These are phyloP conservation scores for Calonectris borealis DNA, from an alignment of 2,113 vertebrate species.

Conservation along the genomic window DNA sequence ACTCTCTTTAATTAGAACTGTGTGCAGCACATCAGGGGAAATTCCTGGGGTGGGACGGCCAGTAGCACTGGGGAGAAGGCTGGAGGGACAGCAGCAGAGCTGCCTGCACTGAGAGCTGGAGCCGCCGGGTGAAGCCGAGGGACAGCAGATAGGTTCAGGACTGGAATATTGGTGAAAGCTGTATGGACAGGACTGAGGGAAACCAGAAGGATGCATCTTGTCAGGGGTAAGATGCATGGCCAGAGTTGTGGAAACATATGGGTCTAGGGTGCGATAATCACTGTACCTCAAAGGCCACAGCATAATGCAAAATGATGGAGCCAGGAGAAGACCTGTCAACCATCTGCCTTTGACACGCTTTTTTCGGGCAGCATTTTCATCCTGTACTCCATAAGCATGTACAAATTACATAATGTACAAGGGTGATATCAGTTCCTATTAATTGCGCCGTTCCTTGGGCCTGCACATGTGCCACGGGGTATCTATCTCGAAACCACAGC, in stretches of 20 bases:
- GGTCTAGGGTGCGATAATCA: neutral
- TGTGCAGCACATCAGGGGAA: rapidly evolving
- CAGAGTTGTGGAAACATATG: neutral
- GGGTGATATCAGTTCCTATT: neutral
- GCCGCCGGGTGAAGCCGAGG: rapidly evolving
- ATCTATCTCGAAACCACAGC: neutral
- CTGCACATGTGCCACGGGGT: rapidly evolving
- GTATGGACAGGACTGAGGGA: too few relatives aligned
- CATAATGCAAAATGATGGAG: neutral
- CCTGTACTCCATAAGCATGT: rapidly evolving
- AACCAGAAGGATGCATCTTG: neutral
- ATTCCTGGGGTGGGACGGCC: rapidly evolving
- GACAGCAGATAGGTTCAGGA: neutral
- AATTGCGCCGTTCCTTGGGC: neutral
- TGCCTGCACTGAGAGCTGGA: neutral
- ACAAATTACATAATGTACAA: neutral
- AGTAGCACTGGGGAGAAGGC: neutral
- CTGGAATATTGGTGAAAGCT: neutral
- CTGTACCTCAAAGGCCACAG: rapidly evolving
- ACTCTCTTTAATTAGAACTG: too few relatives aligned
- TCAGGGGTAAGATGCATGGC: neutral
- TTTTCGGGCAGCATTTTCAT: neutral
- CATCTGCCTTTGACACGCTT: neutral
- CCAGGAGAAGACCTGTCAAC: neutral
- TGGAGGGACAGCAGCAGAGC: neutral